These are phyloP conservation scores for Mus pahari DNA, from an alignment of 2,113 vertebrate genomes.

Conservation along the genomic window DNA sequence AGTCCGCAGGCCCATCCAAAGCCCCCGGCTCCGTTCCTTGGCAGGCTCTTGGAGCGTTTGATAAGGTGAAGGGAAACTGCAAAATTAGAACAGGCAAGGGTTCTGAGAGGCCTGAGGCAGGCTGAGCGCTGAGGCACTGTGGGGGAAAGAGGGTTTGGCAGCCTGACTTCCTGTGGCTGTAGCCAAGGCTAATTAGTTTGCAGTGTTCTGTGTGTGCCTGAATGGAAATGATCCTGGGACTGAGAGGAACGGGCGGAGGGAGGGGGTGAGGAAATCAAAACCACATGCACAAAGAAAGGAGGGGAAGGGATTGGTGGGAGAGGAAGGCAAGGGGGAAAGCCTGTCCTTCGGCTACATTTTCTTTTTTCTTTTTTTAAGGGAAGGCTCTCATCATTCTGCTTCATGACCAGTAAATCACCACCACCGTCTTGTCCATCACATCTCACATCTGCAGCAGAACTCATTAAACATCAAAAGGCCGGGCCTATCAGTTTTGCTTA, in stretches of 20 bases:
- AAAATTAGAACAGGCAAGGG: slow-evolving; percentile 94
- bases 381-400: slow-evolving; percentile 87
- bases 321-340: slow-evolving; percentile 32
- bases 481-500: slow-evolving; percentile 90
- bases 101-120: slow-evolving; percentile 89
- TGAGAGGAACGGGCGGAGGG: slow-evolving; percentile 81
- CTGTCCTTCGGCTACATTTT: slow-evolving; percentile 86
- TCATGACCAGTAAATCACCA: slow-evolving; percentile 88
- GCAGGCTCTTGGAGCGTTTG: slow-evolving; percentile 84
- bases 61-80: slow-evolving; percentile 90
- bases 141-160: slow-evolving; percentile 93
- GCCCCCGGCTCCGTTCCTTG: slow-evolving; percentile 57
- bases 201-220: slow-evolving; percentile 89
- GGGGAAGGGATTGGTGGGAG: slow-evolving; percentile 67
- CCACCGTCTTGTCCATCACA: slow-evolving; percentile 86
- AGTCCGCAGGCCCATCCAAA: slow-evolving; percentile 83
- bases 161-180: slow-evolving; percentile 91
- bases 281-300: slow-evolving; percentile 88
- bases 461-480: slow-evolving; percentile 92
- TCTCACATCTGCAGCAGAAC: slow-evolving; percentile 90
- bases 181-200: slow-evolving; percentile 92
- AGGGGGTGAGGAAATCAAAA: slow-evolving; percentile 90
- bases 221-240: slow-evolving; percentile 89
- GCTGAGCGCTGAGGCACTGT: slow-evolving; percentile 91
- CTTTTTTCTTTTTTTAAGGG: slow-evolving; percentile 85